These are phyloP conservation scores for Asarcornis scutulata DNA, from an alignment of 2,113 vertebrate species.

Conservation along the genomic window DNA sequence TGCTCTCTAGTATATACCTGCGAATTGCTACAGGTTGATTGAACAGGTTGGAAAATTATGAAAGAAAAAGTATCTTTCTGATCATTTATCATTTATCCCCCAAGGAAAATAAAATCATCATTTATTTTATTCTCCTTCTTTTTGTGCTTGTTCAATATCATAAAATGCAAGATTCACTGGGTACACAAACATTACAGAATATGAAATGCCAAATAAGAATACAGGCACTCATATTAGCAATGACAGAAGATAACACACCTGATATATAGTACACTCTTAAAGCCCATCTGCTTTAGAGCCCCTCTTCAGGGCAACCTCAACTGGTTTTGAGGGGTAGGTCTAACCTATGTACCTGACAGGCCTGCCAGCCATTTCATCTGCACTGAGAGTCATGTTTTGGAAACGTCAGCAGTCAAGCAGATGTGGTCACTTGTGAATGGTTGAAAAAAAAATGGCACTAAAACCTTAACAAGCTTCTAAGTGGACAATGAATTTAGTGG, in stretches of 20 bases:
- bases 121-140: conserved; percentile 42
- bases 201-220: neutral
- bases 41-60: neutral
- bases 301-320: neutral
- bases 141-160: neutral
- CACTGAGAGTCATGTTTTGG: neutral
- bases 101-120: conserved; percentile 35
- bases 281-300: neutral
- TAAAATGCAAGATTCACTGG: neutral
- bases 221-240: neutral
- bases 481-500: neutral
- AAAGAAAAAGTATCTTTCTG: neutral
- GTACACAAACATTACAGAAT: neutral
- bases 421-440: neutral
- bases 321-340: neutral
- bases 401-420: neutral
- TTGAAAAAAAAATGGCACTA: conserved; percentile 25
- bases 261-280: neutral
- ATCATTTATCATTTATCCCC: conserved; percentile 38
- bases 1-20: neutral
- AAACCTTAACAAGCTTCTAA: neutral
- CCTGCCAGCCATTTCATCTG: neutral
- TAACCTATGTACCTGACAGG: neutral
- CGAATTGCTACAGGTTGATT: neutral
- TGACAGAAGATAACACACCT: neutral